Evolutionary conservation across 64 coral and sea anemone species (phyloP), one percentile per base, ranked within the genome.

Genomic region (Montipora foliosa): DNA sequence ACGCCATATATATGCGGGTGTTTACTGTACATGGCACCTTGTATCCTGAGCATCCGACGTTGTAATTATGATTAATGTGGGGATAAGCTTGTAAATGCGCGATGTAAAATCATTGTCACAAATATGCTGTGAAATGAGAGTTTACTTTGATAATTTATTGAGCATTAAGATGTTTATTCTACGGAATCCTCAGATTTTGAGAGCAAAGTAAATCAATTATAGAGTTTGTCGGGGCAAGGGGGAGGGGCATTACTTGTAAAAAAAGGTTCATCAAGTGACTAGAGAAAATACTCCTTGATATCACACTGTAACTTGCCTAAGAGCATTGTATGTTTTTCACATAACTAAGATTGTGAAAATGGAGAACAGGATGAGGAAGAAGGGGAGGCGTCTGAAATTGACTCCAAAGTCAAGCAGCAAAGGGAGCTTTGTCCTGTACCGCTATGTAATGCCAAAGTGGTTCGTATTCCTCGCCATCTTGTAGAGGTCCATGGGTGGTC

Each of bases 381-480:
- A 70, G 67, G n/a, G 67, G 14, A 70, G 67, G 67, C n/a, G 17
- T 70, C 67, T 70, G 15, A 70, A 15, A 70, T 15, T 70, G 67
- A 20, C 67, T 15, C n/a, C 15, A 70, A 20, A 20, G n/a, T 70
- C 67, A 70, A 70, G 67, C 67, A 70, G n/a, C 15, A 70, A 20
- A 19, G n/a, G 67, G 21, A 20, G 67, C 67, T 55, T 74, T 86
- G 82, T 70, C 82, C 58, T 70, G 51, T 86, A 14, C 44, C 17
- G 58, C 50, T 49, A 67, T 87, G 84, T 19, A 15, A 17, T 8
- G 67, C 84, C 49, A 13, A 71, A 73, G 84, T 87, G 24, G 22
- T 87, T 47, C 84, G 50, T 50, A 46, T 87, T 87, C 66, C 82
- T 67, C 67, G 66, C 20, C 84, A 87, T 47, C 84, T 87, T n/a